Percentiles rank a stretch among this genome's conserved stretches.
Evolutionary conservation across 2,797 vertebrate genomes (phyloP).

Genomic region (Pangasius sanitwongsei): DNA sequence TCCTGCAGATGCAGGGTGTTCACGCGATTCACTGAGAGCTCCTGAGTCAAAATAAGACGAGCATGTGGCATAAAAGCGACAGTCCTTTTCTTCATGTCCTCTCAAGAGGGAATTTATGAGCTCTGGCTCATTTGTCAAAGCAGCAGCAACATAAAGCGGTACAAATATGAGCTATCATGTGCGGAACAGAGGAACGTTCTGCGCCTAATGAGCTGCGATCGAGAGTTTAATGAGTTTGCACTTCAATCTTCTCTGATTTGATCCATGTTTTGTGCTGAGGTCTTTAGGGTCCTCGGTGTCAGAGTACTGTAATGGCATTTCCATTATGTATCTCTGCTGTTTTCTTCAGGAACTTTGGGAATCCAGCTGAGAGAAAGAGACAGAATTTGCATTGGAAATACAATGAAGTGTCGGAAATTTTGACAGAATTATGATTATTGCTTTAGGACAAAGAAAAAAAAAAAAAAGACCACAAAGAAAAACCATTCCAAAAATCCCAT

Average conservation of each 20-base stretch:
- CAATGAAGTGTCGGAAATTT: conserved; percentile 57
- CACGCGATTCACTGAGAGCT: neutral
- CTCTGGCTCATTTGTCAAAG: conserved; percentile 54
- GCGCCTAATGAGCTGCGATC: conserved; percentile 66
- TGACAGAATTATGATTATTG: conserved; percentile 68
- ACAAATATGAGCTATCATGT: conserved; percentile 67
- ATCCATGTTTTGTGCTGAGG: conserved; percentile 75
- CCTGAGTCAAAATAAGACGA: neutral
- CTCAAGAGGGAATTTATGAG: conserved; percentile 60
- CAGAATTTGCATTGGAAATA: conserved; percentile 68
- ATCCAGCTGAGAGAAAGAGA: conserved; percentile 59
- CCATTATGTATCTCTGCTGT: conserved; percentile 68
- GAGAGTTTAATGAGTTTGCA: conserved; percentile 80
- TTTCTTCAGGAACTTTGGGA: conserved; percentile 67
- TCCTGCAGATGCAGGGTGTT: neutral
- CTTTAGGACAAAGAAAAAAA: conserved; percentile 49
- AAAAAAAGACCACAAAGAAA: conserved; percentile 60
- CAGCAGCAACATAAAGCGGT: conserved; percentile 67
- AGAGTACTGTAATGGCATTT: conserved; percentile 72
- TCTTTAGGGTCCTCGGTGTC: conserved; percentile 76
- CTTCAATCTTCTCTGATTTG: conserved; percentile 77
- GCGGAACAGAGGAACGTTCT: conserved; percentile 66
- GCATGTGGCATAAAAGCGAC: conserved; percentile 48
- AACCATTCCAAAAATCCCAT: conserved; percentile 43
- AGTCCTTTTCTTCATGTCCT: conserved; percentile 44